Evolutionary conservation across 2,797 vertebrate genomes (phyloP).

Genomic region (Momotus momota): DNA sequence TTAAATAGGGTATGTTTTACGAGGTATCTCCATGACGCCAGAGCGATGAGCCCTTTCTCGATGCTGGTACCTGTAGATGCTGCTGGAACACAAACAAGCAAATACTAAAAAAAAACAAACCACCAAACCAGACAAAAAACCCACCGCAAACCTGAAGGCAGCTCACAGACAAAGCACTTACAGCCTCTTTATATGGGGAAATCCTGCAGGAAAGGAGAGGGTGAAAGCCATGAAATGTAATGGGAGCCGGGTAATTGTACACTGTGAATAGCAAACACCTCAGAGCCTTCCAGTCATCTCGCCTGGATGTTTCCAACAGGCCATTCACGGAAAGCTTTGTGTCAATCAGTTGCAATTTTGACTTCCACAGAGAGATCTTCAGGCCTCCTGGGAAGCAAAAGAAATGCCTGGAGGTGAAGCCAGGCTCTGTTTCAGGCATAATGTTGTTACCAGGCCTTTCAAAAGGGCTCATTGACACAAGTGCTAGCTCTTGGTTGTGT

Average conservation of each 20-base stretch:
- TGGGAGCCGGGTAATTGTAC: background rate
- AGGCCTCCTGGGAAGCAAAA: constrained; percentile 24
- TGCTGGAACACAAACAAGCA: background rate
- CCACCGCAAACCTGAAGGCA: background rate
- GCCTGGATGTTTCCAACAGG: constrained; percentile 15
- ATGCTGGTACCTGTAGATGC: background rate
- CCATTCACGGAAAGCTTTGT: background rate
- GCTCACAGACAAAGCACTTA: background rate
- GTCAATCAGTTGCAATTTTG: background rate
- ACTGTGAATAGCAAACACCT: background rate
- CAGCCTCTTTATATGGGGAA: background rate
- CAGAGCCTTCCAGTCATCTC: background rate
- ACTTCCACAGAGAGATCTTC: background rate
- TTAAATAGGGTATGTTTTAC: background rate
- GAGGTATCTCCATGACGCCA: background rate
- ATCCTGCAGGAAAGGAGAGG: background rate
- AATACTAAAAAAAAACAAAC: background rate
- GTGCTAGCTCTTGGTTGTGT: background rate
- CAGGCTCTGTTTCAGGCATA: background rate
- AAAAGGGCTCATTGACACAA: background rate
- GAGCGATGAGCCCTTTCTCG: background rate
- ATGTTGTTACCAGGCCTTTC: background rate
- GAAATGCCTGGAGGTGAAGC: background rate
- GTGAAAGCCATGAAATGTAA: background rate
- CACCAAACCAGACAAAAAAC: too few relatives aligned